A percentile compares a stretch with the other conserved stretches of the same genome.
These are phyloP conservation scores for Limanda limanda DNA, from an alignment of 2,113 vertebrate species.

Conservation along the genomic window DNA sequence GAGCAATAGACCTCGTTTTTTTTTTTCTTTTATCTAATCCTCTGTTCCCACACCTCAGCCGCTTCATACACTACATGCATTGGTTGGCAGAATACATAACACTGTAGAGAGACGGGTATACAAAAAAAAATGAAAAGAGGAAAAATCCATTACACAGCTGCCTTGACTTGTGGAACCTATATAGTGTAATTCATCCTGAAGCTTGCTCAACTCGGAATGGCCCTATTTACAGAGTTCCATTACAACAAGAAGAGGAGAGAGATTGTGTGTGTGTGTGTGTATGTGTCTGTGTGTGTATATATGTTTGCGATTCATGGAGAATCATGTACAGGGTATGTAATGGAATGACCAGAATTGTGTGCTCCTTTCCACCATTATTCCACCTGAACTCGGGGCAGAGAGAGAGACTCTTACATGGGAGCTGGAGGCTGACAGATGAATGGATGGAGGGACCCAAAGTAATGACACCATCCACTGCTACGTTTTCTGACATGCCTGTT, in stretches of 20 bases:
- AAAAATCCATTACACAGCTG: slow-evolving; percentile 69
- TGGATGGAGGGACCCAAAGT: no score
- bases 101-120: slow-evolving; percentile 20
- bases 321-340: slow-evolving; percentile 61
- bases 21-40: slow-evolving; percentile 51
- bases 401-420: slow-evolving; percentile 7
- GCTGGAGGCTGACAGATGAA: slow-evolving; percentile 38
- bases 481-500: no score
- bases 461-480: no score
- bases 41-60: slow-evolving; percentile 43
- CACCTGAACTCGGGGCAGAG: slow-evolving; percentile 44
- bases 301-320: slow-evolving; percentile 41
- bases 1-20: slow-evolving; percentile 46
- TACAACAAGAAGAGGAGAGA: slow-evolving; percentile 59
- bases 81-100: slow-evolving; percentile 50
- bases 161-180: slow-evolving; percentile 65
- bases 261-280: neutral
- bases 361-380: slow-evolving; percentile 63
- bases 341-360: slow-evolving; percentile 62
- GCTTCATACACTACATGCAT: slow-evolving; percentile 43
- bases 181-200: slow-evolving; percentile 73
- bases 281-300: neutral
- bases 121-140: slow-evolving; percentile 39
- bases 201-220: slow-evolving; percentile 74
- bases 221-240: slow-evolving; percentile 73